Conservation (phyloP, 2,113 vertebrate species). For the Prionailurus bengalensis region DNA sequence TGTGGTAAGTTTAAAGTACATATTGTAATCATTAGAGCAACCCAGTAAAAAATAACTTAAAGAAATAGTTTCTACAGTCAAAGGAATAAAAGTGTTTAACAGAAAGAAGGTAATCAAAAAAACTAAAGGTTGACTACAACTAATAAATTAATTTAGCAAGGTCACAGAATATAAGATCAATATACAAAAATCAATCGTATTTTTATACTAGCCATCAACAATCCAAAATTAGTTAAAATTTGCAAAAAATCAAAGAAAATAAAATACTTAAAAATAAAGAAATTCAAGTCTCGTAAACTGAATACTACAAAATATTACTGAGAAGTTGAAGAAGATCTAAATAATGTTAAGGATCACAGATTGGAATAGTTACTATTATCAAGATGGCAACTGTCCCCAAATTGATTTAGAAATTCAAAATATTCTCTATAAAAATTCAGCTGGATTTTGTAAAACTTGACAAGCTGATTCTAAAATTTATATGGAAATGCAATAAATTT, state of each 20-base stretch:
- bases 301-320: not conserved
- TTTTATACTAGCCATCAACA: not conserved
- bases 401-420: not conserved
- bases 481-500: not conserved
- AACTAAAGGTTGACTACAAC: not conserved
- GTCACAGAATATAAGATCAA: not conserved
- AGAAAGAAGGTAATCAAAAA: not conserved
- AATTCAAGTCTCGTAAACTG: not conserved
- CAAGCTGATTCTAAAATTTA: slow-evolving; percentile 31
- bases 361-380: not conserved
- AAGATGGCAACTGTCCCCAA: not conserved
- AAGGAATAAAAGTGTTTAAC: slow-evolving; percentile 15
- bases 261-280: not conserved
- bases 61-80: not conserved
- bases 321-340: not conserved
- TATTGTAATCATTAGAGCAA: not conserved
- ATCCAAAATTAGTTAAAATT: slow-evolving; percentile 25
- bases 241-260: slow-evolving; percentile 20
- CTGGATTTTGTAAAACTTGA: not conserved
- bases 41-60: not conserved
- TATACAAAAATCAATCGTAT: not conserved
- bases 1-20: not conserved
- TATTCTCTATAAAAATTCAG: not conserved
- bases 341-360: not conserved
- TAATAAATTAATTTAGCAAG: not conserved